A percentile compares a stretch with the other conserved stretches of the same genome.
Evolutionary conservation across 2,797 vertebrate species (phyloP).

Genomic region (Poecile montanus): DNA sequence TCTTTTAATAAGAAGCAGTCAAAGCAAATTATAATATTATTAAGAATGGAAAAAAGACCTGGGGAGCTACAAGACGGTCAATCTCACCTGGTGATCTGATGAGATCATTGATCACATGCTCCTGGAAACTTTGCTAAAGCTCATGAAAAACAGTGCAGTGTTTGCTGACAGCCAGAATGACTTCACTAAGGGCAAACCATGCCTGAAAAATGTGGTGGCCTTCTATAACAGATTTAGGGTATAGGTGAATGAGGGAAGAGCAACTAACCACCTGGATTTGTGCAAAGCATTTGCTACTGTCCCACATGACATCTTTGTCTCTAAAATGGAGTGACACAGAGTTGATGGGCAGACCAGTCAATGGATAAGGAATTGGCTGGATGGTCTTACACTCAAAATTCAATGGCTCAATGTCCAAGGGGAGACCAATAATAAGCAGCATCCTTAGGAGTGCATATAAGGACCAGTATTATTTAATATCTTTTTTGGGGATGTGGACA

Average conservation of each 20-base stretch:
- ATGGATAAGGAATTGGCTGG: neutral
- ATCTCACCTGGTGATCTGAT: neutral
- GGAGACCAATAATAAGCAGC: fast-evolving
- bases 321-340: neutral
- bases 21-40: neutral
- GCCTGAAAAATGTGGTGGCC: neutral
- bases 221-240: neutral
- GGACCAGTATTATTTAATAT: neutral
- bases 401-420: neutral
- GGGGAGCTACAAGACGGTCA: fast-evolving
- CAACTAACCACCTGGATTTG: too few species aligned
- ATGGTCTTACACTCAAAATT: neutral
- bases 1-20: neutral
- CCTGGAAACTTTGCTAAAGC: neutral
- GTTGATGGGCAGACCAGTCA: neutral
- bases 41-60: neutral
- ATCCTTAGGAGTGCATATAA: neutral
- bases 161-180: neutral
- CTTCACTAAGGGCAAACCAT: neutral
- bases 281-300: neutral
- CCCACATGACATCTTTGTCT: neutral
- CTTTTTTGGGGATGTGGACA: neutral
- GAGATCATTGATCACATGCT: neutral
- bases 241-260: neutral
- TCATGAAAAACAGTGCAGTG: neutral